Conservation (phyloP, 53 echinoderm and acorn worm species). For the Astropecten irregularis region DNA sequence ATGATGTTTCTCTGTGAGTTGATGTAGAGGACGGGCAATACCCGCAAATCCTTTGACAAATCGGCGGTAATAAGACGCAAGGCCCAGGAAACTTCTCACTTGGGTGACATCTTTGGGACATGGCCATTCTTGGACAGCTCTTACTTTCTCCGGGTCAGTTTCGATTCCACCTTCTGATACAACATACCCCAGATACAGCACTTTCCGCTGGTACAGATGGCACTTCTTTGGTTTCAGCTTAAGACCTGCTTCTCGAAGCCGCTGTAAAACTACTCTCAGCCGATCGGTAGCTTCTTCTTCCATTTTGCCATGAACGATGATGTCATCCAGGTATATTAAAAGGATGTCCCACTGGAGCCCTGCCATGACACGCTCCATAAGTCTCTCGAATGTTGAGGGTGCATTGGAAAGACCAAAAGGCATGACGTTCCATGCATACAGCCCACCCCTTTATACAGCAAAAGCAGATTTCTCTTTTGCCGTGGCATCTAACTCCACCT, state of each 20-base stretch:
- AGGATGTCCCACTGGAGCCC: constrained; percentile 78
- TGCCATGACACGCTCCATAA: constrained; percentile 70
- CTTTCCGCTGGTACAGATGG: constrained; percentile 27
- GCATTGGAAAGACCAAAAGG: constrained; percentile 75
- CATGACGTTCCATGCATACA: constrained; percentile 70
- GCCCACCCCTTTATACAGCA: constrained; percentile 19
- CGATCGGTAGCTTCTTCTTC: constrained; percentile 34
- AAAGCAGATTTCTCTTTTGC: constrained; percentile 69
- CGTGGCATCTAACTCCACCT: constrained; percentile 54
- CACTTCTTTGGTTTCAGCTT: constrained; percentile 74
- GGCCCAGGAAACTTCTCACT: constrained; percentile 29
- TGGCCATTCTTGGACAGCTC: constrained; percentile 9
- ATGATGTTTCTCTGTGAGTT: not conserved
- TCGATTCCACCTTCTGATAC: not conserved
- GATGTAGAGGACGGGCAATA: constrained; percentile 17
- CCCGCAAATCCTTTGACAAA: constrained; percentile 21
- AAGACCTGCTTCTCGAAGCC: constrained; percentile 48
- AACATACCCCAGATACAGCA: constrained; percentile 45
- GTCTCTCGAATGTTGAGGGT: constrained; percentile 65
- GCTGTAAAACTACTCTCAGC: constrained; percentile 7
- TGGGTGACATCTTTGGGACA: not conserved
- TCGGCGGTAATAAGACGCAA: constrained; percentile 37
- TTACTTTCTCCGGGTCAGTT: constrained; percentile 24
- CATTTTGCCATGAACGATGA: constrained; percentile 56
- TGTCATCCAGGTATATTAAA: constrained; percentile 72